A percentile compares a stretch with the other conserved stretches of the same genome.
Conservation (phyloP, 2,113 vertebrate species). For the Rhinolophus ferrumequinum region DNA sequence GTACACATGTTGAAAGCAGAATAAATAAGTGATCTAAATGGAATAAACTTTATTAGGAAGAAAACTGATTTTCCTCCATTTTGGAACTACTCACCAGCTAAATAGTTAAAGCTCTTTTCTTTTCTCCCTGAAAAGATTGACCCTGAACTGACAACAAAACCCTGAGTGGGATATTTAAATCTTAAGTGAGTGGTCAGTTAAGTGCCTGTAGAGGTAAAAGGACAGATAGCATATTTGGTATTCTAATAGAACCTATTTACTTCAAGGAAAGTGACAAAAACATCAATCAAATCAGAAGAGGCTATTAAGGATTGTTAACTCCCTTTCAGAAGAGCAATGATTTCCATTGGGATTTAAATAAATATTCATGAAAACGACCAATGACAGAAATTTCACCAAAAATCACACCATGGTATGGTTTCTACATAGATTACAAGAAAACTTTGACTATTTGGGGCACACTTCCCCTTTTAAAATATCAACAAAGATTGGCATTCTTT, state of each 20-base stretch:
- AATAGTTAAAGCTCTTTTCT: conserved; percentile 65
- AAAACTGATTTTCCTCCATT: background rate
- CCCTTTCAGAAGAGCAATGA: conserved; percentile 91
- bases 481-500: background rate
- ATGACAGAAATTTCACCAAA: conserved; percentile 86
- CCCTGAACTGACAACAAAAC: conserved; percentile 84
- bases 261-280: conserved; percentile 90
- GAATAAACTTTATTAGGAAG: background rate
- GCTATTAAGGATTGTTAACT: conserved; percentile 91
- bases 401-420: conserved; percentile 77
- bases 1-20: background rate
- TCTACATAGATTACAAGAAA: conserved; percentile 53
- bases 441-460: conserved; percentile 44
- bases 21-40: background rate
- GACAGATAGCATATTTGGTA: conserved; percentile 88
- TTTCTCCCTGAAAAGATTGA: conserved; percentile 42
- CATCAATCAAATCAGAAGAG: conserved; percentile 91
- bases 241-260: conserved; percentile 91
- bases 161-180: conserved; percentile 86
- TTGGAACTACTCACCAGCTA: conserved; percentile 31
- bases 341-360: conserved; percentile 89
- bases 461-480: background rate
- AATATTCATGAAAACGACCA: conserved; percentile 89
- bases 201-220: conserved; percentile 84
- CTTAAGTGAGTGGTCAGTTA: conserved; percentile 89